phyloP scores from a whole-genome alignment of 1,140 invertebrate genomes.

The Bombus polaris region DNA sequence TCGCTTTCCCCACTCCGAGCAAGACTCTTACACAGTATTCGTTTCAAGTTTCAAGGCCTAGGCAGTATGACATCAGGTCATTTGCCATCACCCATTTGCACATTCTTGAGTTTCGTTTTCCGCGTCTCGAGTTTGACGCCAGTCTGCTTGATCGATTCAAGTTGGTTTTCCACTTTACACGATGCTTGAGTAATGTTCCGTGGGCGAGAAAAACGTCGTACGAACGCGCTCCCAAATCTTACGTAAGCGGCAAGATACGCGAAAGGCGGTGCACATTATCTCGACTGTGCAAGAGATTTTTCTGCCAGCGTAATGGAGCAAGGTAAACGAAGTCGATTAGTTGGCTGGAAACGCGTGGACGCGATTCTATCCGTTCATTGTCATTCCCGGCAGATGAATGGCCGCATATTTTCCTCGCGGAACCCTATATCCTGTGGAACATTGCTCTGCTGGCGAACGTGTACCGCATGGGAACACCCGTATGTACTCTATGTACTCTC shows the following conservation, averaged over 20 bases:
- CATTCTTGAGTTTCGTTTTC: too few species aligned
- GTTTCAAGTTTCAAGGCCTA: constrained; percentile 32
- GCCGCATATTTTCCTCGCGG: constrained; percentile 34
- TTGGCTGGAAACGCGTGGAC: background rate
- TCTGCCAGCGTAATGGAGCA: too few species aligned
- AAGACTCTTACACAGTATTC: background rate
- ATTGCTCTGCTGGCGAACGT: constrained; percentile 13
- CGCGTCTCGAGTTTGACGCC: background rate
- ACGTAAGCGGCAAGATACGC: background rate
- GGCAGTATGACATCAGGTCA: constrained; percentile 24
- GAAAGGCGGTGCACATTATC: background rate
- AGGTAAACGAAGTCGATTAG: constrained; percentile 27
- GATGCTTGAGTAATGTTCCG: background rate
- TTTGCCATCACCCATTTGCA: background rate
- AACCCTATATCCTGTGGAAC: background rate
- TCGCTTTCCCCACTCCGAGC: constrained; percentile 2
- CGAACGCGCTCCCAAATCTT: background rate
- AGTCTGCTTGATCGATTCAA: background rate
- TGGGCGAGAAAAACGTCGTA: background rate
- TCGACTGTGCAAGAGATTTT: background rate
- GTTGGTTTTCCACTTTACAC: too few species aligned
- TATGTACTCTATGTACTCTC: too few species aligned
- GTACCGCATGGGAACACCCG: constrained; percentile 18
- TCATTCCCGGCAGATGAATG: constrained; percentile 36
- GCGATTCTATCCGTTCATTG: constrained; percentile 24